Conservation (phyloP, 92 coral and sea anemone species). For the Anthopleura xanthogrammica region DNA sequence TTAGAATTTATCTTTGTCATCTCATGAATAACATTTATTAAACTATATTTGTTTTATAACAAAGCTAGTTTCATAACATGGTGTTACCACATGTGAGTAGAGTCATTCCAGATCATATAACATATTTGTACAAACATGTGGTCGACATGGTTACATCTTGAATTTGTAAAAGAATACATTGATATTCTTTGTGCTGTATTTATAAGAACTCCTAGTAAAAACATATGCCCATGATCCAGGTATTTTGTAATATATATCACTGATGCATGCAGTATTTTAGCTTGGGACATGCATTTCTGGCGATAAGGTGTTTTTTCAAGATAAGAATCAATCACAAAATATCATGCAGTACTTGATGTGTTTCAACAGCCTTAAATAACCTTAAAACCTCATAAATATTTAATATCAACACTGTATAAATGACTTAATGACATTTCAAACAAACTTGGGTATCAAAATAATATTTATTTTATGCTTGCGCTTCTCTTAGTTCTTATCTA, state of each 20-base stretch:
- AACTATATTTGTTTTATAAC: no score
- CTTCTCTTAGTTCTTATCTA: neutral
- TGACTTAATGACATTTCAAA: neutral
- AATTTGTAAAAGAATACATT: no score
- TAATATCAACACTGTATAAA: neutral
- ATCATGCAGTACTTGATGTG: neutral
- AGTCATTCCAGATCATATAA: no score
- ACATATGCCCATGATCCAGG: no score
- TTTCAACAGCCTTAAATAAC: neutral
- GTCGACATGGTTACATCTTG: no score
- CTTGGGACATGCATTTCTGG: neutral
- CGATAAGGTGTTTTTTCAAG: neutral
- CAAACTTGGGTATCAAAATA: neutral
- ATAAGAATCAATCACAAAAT: neutral
- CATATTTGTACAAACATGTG: no score
- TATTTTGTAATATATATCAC: neutral
- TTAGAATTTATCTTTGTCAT: no score
- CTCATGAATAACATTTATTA: no score
- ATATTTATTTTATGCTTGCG: neutral
- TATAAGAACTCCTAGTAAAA: no score
- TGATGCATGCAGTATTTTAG: neutral
- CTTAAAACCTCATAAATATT: neutral
- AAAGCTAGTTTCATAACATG: no score
- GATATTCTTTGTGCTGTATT: no score
- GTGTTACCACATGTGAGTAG: no score